phyloP scores from a whole-genome alignment of 2,113 vertebrate genomes.

The Marcusenius ussheri region DNA sequence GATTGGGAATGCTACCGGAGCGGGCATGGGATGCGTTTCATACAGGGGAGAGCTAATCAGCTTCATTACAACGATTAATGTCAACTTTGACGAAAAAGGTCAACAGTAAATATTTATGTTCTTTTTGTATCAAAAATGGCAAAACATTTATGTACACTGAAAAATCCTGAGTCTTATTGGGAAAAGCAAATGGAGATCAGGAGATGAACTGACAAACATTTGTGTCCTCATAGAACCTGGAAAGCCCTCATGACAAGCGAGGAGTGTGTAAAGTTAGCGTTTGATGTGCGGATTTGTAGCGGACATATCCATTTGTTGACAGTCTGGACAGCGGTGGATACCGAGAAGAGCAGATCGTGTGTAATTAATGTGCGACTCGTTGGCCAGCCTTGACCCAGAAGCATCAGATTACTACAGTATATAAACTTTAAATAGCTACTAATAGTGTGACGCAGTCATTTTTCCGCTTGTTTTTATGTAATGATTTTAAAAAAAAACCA shows the following conservation, averaged over 20 bases:
- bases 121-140: neutral
- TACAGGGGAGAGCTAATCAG: neutral
- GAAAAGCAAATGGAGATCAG: neutral
- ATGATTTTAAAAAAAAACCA: neutral
- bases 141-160: neutral
- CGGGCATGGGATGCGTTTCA: neutral
- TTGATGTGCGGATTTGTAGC: neutral
- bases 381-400: neutral
- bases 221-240: neutral
- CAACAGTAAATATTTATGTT: neutral
- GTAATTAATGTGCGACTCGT: neutral
- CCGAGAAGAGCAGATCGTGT: neutral
- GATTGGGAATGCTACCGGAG: neutral
- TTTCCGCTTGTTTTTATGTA: neutral
- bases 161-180: neutral
- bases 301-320: neutral
- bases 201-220: neutral
- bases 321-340: neutral
- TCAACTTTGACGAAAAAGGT: neutral
- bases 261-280: neutral
- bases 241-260: neutral
- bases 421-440: neutral
- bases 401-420: neutral
- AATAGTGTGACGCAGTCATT: neutral
- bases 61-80: neutral